phyloP scores from a whole-genome alignment of 2,888 invertebrate genomes.

The Stratiomys singularior region DNA sequence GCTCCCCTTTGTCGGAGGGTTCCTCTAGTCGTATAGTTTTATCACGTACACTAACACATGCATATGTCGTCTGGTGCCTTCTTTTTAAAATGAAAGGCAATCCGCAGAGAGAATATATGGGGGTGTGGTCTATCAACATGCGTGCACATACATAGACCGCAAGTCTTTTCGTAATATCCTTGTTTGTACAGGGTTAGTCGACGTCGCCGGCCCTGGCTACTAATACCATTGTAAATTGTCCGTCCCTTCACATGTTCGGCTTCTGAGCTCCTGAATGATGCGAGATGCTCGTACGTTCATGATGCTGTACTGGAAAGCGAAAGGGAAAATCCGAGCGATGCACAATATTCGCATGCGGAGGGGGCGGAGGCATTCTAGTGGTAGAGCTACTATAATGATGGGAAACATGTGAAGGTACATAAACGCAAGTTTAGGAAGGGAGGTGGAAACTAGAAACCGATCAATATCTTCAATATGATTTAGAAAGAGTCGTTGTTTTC shows the following conservation, averaged over 20 bases:
- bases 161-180: neutral
- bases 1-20: neutral
- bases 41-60: slow-evolving; percentile 6
- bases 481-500: neutral
- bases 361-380: neutral
- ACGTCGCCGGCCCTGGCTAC: neutral
- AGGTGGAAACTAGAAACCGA: slow-evolving; percentile 39
- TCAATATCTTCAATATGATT: slow-evolving; percentile 34
- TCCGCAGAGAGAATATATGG: slow-evolving; percentile 38
- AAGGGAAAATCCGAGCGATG: slow-evolving; percentile 38
- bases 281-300: neutral
- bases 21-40: neutral
- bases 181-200: slow-evolving; percentile 14
- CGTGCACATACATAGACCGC: slow-evolving; percentile 43
- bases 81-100: slow-evolving; percentile 19
- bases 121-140: slow-evolving; percentile 47
- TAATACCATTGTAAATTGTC: slow-evolving; percentile 15
- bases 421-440: neutral
- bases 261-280: neutral
- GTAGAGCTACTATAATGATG: neutral
- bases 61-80: slow-evolving; percentile 3
- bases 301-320: slow-evolving; percentile 15
- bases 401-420: neutral
- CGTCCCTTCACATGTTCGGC: slow-evolving; percentile 16
- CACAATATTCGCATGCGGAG: slow-evolving; percentile 23